Evolutionary conservation across 2,113 vertebrate species (phyloP).

Genomic region (Cairina moschata): DNA sequence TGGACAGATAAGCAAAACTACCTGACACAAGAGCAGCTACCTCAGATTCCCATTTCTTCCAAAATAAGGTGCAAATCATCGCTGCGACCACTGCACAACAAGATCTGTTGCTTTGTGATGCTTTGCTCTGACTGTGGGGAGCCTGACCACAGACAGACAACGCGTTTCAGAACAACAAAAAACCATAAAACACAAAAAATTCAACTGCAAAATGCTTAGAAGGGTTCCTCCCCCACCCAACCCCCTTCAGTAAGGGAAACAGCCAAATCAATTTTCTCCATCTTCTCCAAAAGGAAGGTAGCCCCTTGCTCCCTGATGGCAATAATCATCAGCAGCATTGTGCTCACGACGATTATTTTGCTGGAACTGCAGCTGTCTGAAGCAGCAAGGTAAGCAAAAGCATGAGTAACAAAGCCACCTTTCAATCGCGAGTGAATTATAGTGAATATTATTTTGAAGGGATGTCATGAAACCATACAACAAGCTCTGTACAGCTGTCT

Average conservation of each 20-base stretch:
- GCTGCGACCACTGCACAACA: not conserved
- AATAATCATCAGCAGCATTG: not conserved
- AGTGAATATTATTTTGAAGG: not conserved
- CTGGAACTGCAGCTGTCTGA: not conserved
- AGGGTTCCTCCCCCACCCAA: not conserved
- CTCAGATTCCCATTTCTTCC: not conserved
- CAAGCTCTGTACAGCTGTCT: constrained; percentile 1
- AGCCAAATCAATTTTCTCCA: not conserved
- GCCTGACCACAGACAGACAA: not conserved
- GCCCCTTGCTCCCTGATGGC: not conserved
- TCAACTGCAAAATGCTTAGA: not conserved
- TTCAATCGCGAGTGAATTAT: constrained; percentile 2
- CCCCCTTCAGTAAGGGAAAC: not conserved
- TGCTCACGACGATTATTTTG: not conserved
- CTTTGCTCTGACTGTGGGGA: not conserved
- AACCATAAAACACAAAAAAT: not conserved
- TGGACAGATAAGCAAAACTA: not conserved
- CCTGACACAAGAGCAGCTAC: not conserved
- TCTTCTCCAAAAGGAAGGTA: not conserved
- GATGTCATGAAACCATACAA: not conserved
- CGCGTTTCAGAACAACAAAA: not conserved
- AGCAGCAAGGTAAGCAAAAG: not conserved
- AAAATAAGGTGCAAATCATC: not conserved
- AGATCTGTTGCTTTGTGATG: not conserved
- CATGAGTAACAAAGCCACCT: not conserved